Evolutionary conservation across 2,797 vertebrate species (phyloP), one percentile per base, ranked within the genome.

Genomic region (Gymnodraco acuticeps): DNA sequence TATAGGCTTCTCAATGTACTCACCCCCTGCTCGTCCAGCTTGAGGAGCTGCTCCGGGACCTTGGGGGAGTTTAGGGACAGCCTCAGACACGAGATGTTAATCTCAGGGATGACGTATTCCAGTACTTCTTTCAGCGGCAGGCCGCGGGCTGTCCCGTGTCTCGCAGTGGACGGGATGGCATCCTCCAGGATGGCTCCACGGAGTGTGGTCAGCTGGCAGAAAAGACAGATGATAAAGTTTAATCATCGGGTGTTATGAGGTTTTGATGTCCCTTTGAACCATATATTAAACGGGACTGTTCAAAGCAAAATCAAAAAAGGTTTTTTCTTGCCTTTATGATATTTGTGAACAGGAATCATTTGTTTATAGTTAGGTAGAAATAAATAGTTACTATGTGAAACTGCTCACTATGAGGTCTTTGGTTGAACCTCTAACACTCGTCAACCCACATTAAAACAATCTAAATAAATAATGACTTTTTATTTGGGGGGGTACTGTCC

Each of bases 11-110:
- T 55, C 0, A 0, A 4, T 47, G 42, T 41, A 96, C 97, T 80
- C 90, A 99, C 98, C 96, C 98, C 98, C 88, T 99, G 98, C 77
- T 99, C 98, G 64, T 99, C 98, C 54, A 99, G 93, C 88, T 98
- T 98, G 61, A 99, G 96, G 9, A 99, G 95, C 80, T 99, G 98
- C 75, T 99, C 98, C 0, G 96, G 92, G 78, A 99, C 97, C 90
- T 96, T 97, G 63, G 97, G 97, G 0, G 97, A 97, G 90, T 76
- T 97, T 73, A 96, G 90, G 74, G 98, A 96, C 88, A 97, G 95
- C 48, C 97, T 94, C 75, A 99, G 94, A 89, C 97, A 98, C 81
- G 93, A 96, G 84, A 98, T 97, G 75, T 96, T 96, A 59, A 99
- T 94, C 87, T 99, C 98, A 1, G 98, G 98, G 81, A 99, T 92